phyloP scores from a whole-genome alignment of 2,888 invertebrate genomes.

The Protodeltote pygarga region DNA sequence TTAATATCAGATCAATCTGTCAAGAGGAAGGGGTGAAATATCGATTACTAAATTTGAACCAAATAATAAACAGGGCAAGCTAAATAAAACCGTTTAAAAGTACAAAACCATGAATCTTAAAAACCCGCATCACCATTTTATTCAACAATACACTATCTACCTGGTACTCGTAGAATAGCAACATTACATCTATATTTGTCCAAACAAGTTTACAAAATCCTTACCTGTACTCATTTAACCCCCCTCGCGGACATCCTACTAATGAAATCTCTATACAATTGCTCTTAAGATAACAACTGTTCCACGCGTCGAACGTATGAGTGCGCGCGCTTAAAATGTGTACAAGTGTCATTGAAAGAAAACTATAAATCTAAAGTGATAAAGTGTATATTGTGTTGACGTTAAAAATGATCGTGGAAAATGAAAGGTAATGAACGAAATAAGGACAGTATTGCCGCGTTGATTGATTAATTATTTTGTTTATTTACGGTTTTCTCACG shows the following conservation, averaged over 20 bases:
- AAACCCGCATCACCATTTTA: too few species aligned
- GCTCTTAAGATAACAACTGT: conserved; percentile 43
- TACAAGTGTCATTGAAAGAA: conserved; percentile 8
- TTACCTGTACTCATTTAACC: conserved; percentile 2
- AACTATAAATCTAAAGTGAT: conserved; percentile 6
- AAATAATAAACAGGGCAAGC: too few species aligned
- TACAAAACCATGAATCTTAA: too few species aligned
- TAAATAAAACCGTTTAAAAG: too few species aligned
- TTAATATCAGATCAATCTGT: too few species aligned
- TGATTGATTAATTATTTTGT: neutral
- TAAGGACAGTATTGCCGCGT: too few species aligned
- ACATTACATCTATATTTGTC: neutral
- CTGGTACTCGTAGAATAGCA: too few species aligned
- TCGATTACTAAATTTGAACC: too few species aligned
- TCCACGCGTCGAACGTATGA: conserved; percentile 11
- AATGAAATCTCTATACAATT: conserved; percentile 40
- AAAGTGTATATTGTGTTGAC: conserved; percentile 17
- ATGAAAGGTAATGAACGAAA: conserved; percentile 48
- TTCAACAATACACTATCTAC: too few species aligned
- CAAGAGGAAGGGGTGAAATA: too few species aligned
- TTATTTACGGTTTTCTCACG: too few species aligned
- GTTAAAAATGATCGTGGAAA: conserved; percentile 35
- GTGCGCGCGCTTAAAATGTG: conserved; percentile 22
- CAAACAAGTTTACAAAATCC: neutral
- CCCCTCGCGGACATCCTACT: conserved; percentile 25